Conservation (phyloP, 23 tunicate genomes). For the Ciona savignyi region DNA sequence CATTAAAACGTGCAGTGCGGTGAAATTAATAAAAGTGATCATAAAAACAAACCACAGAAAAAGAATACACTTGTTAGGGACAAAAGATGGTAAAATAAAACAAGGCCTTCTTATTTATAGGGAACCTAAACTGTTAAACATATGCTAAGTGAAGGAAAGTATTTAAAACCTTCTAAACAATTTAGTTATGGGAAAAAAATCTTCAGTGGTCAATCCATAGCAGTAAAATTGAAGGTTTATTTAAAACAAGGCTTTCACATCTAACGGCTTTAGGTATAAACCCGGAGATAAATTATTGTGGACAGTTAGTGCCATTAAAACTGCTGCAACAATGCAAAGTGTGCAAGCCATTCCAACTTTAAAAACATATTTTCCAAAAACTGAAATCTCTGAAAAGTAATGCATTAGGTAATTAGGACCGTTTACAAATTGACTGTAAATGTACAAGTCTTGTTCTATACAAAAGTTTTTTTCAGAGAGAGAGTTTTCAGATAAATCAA, state of each 20-base stretch:
- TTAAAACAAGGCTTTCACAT: neutral
- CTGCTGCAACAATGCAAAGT: neutral
- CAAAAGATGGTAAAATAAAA: no score
- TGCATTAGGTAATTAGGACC: neutral
- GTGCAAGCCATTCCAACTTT: neutral
- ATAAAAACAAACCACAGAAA: no score
- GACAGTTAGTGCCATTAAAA: neutral
- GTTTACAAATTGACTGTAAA: neutral
- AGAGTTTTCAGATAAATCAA: neutral
- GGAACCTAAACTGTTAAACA: no score
- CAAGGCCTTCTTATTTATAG: neutral
- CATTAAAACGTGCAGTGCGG: no score
- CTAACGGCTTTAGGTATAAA: neutral
- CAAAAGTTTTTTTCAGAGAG: neutral
- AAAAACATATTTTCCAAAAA: neutral
- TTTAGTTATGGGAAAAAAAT: no score
- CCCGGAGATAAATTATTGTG: neutral
- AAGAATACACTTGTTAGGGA: no score
- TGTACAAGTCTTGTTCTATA: no score
- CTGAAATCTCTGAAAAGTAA: neutral
- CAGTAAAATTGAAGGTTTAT: no score
- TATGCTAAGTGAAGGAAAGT: neutral
- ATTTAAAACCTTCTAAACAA: neutral
- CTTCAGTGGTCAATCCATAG: no score
- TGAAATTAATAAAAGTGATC: no score